Evolutionary conservation across 1,140 invertebrate species (phyloP).

Genomic region (Halictus rubicundus): DNA sequence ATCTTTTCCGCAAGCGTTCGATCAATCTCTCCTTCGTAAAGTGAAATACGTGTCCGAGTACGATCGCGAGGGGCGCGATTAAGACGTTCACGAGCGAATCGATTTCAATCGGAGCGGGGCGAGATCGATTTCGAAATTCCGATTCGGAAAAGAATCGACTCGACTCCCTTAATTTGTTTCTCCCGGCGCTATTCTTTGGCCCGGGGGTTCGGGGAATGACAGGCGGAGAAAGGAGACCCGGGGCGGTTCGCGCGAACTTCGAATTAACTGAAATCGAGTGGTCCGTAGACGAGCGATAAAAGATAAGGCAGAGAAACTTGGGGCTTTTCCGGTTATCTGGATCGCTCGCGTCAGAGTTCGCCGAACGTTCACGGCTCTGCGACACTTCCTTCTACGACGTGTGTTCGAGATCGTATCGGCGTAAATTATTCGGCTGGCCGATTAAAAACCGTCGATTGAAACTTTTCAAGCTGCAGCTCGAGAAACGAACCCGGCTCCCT

Average conservation of each 20-base stretch:
- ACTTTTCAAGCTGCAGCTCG: not conserved
- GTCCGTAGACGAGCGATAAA: conserved; percentile 19
- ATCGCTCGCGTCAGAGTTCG: conserved; percentile 32
- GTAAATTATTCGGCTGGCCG: conserved; percentile 28
- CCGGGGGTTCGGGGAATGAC: not conserved
- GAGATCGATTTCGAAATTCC: too few relatives aligned
- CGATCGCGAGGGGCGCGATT: too few relatives aligned
- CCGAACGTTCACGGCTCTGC: conserved; percentile 18
- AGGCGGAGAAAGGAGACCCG: not conserved
- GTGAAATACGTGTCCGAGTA: not conserved
- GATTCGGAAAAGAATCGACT: too few relatives aligned
- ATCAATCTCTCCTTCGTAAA: too few relatives aligned
- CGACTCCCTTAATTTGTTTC: too few relatives aligned
- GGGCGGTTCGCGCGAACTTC: conserved; percentile 21
- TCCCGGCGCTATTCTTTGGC: not conserved
- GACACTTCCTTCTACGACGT: conserved; percentile 30
- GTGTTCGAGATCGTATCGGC: conserved; percentile 38
- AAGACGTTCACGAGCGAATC: too few relatives aligned
- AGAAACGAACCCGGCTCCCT: not conserved
- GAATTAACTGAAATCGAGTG: conserved; percentile 47
- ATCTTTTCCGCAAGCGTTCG: too few relatives aligned
- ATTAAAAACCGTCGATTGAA: conserved; percentile 25
- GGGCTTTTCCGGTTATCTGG: conserved; percentile 32
- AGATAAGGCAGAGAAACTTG: conserved; percentile 35
- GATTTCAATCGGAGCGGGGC: too few relatives aligned